A percentile compares a stretch with the other conserved stretches of the same genome.
phyloP scores from a whole-genome alignment of 2,888 invertebrate species.

The Ennomos fuscantarius region DNA sequence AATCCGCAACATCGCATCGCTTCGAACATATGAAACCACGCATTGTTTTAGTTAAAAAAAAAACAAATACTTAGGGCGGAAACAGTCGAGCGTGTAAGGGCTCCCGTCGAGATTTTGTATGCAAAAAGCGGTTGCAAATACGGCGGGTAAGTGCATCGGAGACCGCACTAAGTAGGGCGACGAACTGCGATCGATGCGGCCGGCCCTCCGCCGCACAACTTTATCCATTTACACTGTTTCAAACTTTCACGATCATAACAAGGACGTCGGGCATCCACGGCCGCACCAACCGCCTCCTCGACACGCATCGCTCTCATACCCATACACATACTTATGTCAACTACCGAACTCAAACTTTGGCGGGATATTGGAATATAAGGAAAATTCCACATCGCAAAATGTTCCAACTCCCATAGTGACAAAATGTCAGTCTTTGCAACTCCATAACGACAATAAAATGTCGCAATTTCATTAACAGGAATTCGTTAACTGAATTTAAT shows the following conservation, averaged over 20 bases:
- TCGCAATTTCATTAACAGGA: conserved; percentile 38
- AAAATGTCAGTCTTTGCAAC: conserved; percentile 29
- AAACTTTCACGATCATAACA: conserved; percentile 79
- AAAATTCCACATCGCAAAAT: conserved; percentile 18
- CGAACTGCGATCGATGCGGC: conserved; percentile 83
- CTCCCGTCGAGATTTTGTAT: conserved; percentile 38
- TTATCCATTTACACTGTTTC: conserved; percentile 80
- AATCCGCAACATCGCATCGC: neutral
- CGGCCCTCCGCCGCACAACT: conserved; percentile 78
- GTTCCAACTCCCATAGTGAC: conserved; percentile 10
- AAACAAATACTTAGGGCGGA: conserved; percentile 32
- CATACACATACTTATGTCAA: conserved; percentile 19
- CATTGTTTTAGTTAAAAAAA: conserved; percentile 20
- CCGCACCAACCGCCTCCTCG: conserved; percentile 38
- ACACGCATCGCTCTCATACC: conserved; percentile 38
- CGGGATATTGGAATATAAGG: conserved; percentile 14
- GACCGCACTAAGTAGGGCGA: conserved; percentile 81
- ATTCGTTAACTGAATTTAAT: conserved; percentile 38
- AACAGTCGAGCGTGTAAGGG: conserved; percentile 36
- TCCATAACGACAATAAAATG: conserved; percentile 32
- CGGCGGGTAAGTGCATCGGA: conserved; percentile 74
- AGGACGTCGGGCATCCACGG: conserved; percentile 44
- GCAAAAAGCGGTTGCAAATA: conserved; percentile 67
- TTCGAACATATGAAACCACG: conserved; percentile 1
- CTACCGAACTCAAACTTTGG: conserved; percentile 19